Evolutionary conservation across 2,113 vertebrate species (phyloP).

Genomic region (Tupaia chinensis): DNA sequence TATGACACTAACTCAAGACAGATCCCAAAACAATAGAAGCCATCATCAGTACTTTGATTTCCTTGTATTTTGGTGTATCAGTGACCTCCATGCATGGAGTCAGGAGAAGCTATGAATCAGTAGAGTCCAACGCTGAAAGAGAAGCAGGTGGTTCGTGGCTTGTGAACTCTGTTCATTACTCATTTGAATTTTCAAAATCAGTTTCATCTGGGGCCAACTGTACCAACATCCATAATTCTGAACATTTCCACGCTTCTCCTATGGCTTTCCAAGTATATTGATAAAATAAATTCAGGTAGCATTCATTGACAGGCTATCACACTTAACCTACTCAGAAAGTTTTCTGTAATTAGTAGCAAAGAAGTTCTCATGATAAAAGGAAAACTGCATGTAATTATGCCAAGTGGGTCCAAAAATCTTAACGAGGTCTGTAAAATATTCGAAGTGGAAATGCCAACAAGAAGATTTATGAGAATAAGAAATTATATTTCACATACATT

Average conservation of each 20-base stretch:
- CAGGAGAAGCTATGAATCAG: neutral
- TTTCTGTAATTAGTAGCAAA: conserved; percentile 34
- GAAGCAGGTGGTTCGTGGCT: neutral
- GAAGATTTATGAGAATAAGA: conserved; percentile 24
- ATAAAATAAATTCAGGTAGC: neutral
- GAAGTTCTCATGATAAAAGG: conserved; percentile 9
- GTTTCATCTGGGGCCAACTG: neutral
- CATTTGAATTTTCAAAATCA: neutral
- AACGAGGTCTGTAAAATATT: neutral
- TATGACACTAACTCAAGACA: neutral
- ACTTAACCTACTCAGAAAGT: neutral
- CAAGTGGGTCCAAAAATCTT: neutral
- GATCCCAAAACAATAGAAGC: neutral
- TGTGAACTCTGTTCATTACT: neutral
- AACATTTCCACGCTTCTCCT: neutral
- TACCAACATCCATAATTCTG: neutral
- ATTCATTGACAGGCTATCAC: neutral
- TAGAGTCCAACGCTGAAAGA: neutral
- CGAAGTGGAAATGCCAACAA: neutral
- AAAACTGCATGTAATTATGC: neutral
- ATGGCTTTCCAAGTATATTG: neutral
- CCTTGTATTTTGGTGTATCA: neutral
- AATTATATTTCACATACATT: conserved; percentile 23
- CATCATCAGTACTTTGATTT: neutral
- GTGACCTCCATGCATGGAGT: neutral